These are phyloP conservation scores for Asteroscopus sphinx DNA, from an alignment of 2,888 invertebrate genomes.

Conservation along the genomic window DNA sequence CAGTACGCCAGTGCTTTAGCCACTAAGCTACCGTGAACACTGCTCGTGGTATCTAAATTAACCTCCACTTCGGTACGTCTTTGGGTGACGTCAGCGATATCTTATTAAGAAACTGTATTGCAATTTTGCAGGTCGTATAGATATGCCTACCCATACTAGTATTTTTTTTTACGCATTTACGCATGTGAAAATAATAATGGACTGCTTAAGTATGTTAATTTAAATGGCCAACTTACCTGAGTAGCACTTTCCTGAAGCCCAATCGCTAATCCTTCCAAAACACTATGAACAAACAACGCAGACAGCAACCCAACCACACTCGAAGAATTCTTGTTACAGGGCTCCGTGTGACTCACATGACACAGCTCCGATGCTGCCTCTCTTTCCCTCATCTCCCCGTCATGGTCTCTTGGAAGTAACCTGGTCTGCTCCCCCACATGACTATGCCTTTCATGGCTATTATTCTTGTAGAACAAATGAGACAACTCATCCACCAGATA, in stretches of 20 bases:
- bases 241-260: constrained; percentile 92
- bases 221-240: constrained; percentile 83
- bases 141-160: too few relatives aligned
- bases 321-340: constrained; percentile 91
- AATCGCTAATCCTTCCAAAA: constrained; percentile 95
- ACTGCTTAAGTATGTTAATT: too few relatives aligned
- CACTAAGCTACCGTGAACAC: too few relatives aligned
- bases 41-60: too few relatives aligned
- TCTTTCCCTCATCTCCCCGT: constrained; percentile 74
- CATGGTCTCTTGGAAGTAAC: constrained; percentile 64
- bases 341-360: constrained; percentile 92
- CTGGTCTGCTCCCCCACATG: constrained; percentile 71
- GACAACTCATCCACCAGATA: constrained; percentile 93
- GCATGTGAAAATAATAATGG: too few relatives aligned
- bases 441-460: constrained; percentile 62
- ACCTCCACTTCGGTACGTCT: too few relatives aligned
- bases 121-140: too few relatives aligned
- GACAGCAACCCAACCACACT: constrained; percentile 92
- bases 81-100: too few relatives aligned
- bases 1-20: too few relatives aligned
- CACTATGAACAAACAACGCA: constrained; percentile 94
- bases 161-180: too few relatives aligned
- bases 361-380: constrained; percentile 86
- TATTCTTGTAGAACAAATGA: constrained; percentile 89
- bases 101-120: too few relatives aligned